Percentiles rank a stretch among this genome's conserved stretches.
phyloP scores from a whole-genome alignment of 92 coral and sea anemone genomes.

The Porites cylindrica region DNA sequence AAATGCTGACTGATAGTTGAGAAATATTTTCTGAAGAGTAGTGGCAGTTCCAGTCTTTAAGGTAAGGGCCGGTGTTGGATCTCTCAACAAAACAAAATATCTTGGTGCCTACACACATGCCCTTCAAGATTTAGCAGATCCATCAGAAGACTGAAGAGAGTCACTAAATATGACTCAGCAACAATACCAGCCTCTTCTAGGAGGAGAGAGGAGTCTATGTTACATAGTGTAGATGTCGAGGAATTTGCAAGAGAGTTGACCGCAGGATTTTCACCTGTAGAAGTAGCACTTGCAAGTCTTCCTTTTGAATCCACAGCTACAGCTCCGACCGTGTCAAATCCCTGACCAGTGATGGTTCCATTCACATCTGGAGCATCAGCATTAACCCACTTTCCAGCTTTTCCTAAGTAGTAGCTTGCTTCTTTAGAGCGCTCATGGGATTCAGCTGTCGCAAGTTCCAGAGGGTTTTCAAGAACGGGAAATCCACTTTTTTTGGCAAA shows the following conservation, averaged over 20 bases:
- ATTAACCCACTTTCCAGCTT: neutral
- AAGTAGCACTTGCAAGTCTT: slow-evolving; percentile 94
- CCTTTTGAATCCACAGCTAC: slow-evolving; percentile 94
- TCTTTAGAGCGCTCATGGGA: slow-evolving; percentile 42
- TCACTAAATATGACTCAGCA: no score
- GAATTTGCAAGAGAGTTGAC: neutral
- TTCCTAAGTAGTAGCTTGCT: neutral
- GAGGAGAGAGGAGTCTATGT: no score
- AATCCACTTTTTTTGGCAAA: slow-evolving; percentile 87
- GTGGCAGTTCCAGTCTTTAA: no score
- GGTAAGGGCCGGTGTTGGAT: no score
- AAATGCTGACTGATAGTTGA: no score
- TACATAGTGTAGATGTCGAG: neutral
- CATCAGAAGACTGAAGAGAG: no score
- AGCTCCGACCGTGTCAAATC: slow-evolving; percentile 98
- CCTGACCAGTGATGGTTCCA: neutral
- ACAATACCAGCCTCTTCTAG: no score
- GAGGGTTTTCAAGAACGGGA: slow-evolving; percentile 82
- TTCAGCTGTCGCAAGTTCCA: slow-evolving; percentile 66
- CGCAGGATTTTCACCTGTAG: slow-evolving; percentile 75
- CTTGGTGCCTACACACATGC: no score
- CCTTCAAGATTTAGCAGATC: no score
- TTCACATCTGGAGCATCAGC: neutral
- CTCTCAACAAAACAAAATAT: no score
- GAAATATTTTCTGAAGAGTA: no score